Evolutionary conservation across 2,113 vertebrate genomes (phyloP).

Genomic region (Abramis brama): DNA sequence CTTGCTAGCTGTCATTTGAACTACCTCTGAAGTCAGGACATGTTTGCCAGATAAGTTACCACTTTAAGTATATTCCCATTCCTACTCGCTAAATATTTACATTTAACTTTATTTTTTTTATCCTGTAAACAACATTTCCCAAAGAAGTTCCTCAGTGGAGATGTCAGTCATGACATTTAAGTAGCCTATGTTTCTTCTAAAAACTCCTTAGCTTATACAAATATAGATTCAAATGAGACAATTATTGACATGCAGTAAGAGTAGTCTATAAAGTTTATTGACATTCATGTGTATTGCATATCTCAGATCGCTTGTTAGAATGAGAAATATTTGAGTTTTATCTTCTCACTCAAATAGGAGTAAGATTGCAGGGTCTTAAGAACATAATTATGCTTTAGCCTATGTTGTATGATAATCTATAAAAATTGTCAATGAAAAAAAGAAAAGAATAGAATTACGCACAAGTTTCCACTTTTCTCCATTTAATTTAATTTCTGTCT

Average conservation of each 20-base stretch:
- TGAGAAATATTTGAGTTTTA: neutral
- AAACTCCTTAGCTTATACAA: neutral
- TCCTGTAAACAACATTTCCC: neutral
- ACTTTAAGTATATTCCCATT: neutral
- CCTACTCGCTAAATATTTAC: neutral
- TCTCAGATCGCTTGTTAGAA: neutral
- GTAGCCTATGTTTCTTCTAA: neutral
- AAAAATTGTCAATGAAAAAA: neutral
- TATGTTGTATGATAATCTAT: neutral
- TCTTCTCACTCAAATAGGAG: neutral
- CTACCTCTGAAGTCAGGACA: neutral
- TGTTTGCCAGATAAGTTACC: neutral
- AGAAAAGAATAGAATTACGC: neutral
- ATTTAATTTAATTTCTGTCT: constrained; percentile 12
- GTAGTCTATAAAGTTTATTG: no score
- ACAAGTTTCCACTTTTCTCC: neutral
- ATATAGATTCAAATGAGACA: neutral
- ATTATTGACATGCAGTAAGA: neutral
- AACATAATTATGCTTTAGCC: neutral
- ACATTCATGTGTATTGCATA: neutral
- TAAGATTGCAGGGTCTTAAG: neutral
- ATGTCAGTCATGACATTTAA: neutral
- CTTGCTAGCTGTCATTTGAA: constrained; percentile 28
- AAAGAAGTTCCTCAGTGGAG: neutral
- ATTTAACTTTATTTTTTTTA: neutral